Conservation (phyloP, 2,113 vertebrate genomes). For the Dasyurus viverrinus region DNA sequence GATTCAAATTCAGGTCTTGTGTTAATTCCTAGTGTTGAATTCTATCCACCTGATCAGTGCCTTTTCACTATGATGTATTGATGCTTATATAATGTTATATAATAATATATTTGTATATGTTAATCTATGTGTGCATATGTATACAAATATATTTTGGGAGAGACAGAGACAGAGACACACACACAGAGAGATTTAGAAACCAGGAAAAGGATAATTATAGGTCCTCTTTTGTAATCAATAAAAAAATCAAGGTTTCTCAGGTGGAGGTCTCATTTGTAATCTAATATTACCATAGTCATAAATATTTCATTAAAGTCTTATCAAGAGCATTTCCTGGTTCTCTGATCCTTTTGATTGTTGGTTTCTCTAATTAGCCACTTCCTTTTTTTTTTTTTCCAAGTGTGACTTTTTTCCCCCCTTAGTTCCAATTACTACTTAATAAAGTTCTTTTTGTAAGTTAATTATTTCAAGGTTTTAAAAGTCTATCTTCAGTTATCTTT, state of each 20-base stretch:
- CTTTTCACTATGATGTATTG: not conserved
- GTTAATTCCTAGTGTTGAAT: not conserved
- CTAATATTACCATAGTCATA: constrained; percentile 12
- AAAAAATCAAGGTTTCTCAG: constrained; percentile 28
- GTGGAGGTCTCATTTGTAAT: not conserved
- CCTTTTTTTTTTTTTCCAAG: not conserved
- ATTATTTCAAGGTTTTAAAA: constrained; percentile 51
- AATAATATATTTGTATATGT: not conserved
- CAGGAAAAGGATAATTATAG: not conserved
- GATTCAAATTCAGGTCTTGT: not conserved
- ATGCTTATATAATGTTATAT: not conserved
- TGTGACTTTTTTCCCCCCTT: constrained; percentile 32
- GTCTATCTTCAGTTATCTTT: constrained; percentile 42
- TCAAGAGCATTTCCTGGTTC: constrained; percentile 39
- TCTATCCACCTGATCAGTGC: not conserved
- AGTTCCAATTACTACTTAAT: constrained; percentile 30
- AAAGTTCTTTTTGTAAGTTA: constrained; percentile 58
- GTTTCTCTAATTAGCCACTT: constrained; percentile 66
- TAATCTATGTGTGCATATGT: not conserved
- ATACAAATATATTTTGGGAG: not conserved
- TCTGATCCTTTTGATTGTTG: constrained; percentile 47
- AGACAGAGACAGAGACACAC: not conserved
- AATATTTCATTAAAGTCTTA: constrained; percentile 12
- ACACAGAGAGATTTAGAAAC: not conserved
- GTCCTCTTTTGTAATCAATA: not conserved